Evolutionary conservation across 2,113 vertebrate genomes (phyloP), one percentile per base, ranked within the genome.

Genomic region (Ctenodactylus gundi): DNA sequence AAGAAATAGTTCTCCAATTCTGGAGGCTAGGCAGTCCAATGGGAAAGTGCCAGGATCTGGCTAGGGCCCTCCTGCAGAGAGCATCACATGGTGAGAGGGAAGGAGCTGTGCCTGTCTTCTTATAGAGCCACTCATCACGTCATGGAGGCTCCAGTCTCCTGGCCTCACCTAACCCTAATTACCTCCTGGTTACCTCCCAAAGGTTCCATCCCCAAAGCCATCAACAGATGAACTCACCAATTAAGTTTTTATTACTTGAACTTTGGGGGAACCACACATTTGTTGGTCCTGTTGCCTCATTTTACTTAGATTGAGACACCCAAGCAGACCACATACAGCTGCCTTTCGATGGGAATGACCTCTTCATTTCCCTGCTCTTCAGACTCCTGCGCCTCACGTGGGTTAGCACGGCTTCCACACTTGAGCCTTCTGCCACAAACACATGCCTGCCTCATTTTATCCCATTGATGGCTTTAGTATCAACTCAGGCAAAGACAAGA

Each of bases 381-480:
- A 12, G 53, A 49, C 7, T 49, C 73, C 53, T 10, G 18, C 1
- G 11, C 41, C 23, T 31, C 1, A n/a, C n/a, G n/a, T n/a, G n/a
- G n/a, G n/a, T n/a, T n/a, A n/a, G n/a, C 2, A 7, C 0, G 6
- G 46, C 17, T 53, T 20, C 46, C 36, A 10, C 3, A 36, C 3
- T 31, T 17, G 0, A 21, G 4, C 20, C 6, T 27, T 36, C 72
- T 41, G 10, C 64, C 31, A 13, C 12, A 62, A 78, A 23, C 25
- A 25, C 46, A 18, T 7, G 1, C 34, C 82, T 7, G 1, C 34
- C 82, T 51, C 34, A 9, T 31, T 80, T 58, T 20, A n/a, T 6
- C 34, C 31, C 7, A 29, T 39, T 2, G 8, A 27, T 41, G 14
- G 20, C 67, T 91, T 65, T 9, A 36, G 18, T 27, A 60, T 8